phyloP scores from a whole-genome alignment of 2,888 invertebrate genomes.

The Hedya salicella region DNA sequence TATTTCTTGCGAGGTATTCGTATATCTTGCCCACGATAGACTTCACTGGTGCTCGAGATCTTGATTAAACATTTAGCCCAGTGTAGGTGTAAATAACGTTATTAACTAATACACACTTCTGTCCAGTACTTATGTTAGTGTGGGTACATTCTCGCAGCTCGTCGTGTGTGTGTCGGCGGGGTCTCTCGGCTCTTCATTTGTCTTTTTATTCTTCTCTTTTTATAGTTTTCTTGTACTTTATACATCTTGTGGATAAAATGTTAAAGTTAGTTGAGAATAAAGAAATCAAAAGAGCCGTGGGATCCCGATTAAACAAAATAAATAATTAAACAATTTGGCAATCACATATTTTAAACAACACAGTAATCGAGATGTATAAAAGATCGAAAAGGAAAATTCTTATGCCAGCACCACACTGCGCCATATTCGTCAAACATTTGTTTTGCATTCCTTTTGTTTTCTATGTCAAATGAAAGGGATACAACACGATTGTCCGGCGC shows the following conservation, averaged over 20 bases:
- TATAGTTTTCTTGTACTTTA: not conserved
- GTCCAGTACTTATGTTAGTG: not conserved
- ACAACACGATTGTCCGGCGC: no score
- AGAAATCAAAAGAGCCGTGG: conserved; percentile 10
- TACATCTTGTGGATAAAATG: no score
- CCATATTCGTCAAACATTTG: no score
- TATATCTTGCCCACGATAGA: no score
- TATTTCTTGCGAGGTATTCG: no score
- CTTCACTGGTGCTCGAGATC: no score
- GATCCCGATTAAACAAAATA: conserved; percentile 16
- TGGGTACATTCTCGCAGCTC: not conserved
- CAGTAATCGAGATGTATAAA: not conserved
- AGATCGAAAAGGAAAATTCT: not conserved
- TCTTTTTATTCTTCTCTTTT: not conserved
- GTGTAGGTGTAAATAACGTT: no score
- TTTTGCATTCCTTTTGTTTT: no score
- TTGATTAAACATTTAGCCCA: no score
- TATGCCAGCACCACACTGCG: no score
- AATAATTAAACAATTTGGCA: conserved; percentile 6
- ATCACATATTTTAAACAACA: conserved; percentile 6
- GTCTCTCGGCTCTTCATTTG: not conserved
- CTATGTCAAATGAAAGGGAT: no score
- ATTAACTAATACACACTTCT: not conserved
- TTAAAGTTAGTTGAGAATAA: not conserved
- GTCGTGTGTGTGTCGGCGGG: conserved; percentile 2